phyloP scores from a whole-genome alignment of 2,113 vertebrate species.

The Bettongia penicillata region DNA sequence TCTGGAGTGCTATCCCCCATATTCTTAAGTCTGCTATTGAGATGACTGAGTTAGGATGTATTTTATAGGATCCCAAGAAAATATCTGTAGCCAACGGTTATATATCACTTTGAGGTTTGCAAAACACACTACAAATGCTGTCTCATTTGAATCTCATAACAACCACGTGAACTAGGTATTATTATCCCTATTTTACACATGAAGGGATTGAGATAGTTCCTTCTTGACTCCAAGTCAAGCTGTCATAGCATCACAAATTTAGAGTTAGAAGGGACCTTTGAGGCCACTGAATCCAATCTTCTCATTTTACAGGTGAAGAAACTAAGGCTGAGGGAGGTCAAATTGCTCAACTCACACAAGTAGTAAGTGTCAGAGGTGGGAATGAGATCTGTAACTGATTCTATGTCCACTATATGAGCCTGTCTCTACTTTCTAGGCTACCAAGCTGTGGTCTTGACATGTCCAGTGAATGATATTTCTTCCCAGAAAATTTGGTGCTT shows the following conservation, averaged over 20 bases:
- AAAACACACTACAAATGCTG: not conserved
- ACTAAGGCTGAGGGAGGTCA: not conserved
- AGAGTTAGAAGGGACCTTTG: not conserved
- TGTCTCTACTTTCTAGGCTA: not conserved
- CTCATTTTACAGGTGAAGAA: not conserved
- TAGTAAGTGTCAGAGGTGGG: not conserved
- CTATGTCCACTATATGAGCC: not conserved
- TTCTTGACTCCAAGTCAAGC: not conserved
- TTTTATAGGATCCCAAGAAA: not conserved
- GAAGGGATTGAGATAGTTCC: not conserved
- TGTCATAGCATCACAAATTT: not conserved
- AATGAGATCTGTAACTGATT: not conserved
- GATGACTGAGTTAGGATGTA: not conserved
- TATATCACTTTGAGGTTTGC: not conserved
- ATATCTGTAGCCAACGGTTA: not conserved
- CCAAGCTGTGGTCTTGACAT: not conserved
- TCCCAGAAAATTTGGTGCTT: not conserved
- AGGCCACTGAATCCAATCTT: not conserved
- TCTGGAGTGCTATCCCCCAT: not conserved
- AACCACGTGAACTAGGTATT: not conserved
- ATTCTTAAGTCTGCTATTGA: not conserved
- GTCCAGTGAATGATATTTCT: not conserved
- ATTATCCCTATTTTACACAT: not conserved
- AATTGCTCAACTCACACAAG: not conserved
- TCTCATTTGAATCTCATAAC: not conserved